These are phyloP conservation scores for Caradrina kadenii DNA, from an alignment of 2,888 invertebrate species.

Conservation along the genomic window DNA sequence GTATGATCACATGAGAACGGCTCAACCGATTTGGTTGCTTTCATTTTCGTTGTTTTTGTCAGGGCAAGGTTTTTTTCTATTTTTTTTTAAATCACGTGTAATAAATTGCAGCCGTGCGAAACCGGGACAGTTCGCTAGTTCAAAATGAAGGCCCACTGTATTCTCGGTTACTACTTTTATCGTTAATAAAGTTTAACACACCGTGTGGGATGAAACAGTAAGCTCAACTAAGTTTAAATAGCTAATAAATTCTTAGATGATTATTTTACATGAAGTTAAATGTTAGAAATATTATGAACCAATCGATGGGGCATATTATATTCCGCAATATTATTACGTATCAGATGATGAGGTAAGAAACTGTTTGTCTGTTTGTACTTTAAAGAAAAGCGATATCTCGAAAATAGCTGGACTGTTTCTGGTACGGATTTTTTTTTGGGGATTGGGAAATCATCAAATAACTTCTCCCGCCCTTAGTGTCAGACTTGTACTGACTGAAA, in stretches of 20 bases:
- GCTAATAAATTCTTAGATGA: constrained; percentile 33
- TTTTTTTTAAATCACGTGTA: too few relatives aligned
- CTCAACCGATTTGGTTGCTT: too few relatives aligned
- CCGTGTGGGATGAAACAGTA: constrained; percentile 32
- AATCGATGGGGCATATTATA: constrained; percentile 1
- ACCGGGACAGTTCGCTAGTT: constrained; percentile 1
- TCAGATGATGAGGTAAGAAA: not conserved
- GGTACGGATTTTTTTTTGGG: too few relatives aligned
- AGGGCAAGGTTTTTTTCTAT: too few relatives aligned
- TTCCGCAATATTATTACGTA: constrained; percentile 21
- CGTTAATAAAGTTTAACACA: constrained; percentile 24
- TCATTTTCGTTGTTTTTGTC: too few relatives aligned
- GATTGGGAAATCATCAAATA: too few relatives aligned
- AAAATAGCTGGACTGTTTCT: not conserved
- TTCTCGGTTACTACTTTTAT: constrained; percentile 29
- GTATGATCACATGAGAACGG: too few relatives aligned
- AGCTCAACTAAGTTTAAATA: constrained; percentile 20
- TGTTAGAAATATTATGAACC: constrained; percentile 17
- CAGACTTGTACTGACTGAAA: too few relatives aligned
- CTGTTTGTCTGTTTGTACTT: not conserved
- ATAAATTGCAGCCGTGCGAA: too few relatives aligned
- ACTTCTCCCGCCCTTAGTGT: too few relatives aligned
- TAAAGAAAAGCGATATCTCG: not conserved
- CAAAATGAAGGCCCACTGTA: constrained; percentile 39
- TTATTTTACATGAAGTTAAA: constrained; percentile 39